Conservation (phyloP, 2,888 invertebrate genomes). For the Malachius bipustulatus region DNA sequence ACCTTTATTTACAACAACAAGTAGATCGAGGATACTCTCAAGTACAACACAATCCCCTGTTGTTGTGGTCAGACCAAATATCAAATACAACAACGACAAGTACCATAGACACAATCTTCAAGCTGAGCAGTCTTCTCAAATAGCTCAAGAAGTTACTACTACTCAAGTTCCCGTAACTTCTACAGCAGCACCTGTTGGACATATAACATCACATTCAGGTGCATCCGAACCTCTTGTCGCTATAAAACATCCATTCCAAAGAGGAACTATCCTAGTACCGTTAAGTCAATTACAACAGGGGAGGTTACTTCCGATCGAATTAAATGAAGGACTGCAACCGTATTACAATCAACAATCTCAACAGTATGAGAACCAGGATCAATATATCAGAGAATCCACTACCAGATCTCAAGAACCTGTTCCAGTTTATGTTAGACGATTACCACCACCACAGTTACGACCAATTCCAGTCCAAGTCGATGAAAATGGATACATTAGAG, state of each 20-base stretch:
- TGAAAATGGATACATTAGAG: conserved; percentile 31
- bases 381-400: conserved; percentile 25
- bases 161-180: conserved; percentile 42
- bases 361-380: conserved; percentile 22
- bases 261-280: conserved; percentile 32
- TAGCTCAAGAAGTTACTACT: conserved; percentile 31
- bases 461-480: conserved; percentile 34
- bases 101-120: conserved; percentile 21
- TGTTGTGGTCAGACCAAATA: conserved; percentile 24
- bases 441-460: conserved; percentile 23
- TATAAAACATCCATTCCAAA: conserved; percentile 37
- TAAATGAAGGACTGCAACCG: conserved; percentile 17
- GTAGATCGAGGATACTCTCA: conserved; percentile 45
- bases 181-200: conserved; percentile 43
- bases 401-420: conserved; percentile 30
- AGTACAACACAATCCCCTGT: conserved; percentile 30
- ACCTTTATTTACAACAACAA: conserved; percentile 56
- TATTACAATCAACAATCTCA: conserved; percentile 17
- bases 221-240: conserved; percentile 33
- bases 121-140: conserved; percentile 22
- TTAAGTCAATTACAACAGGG: conserved; percentile 28
- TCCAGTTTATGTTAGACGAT: conserved; percentile 22
- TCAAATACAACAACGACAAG: conserved; percentile 17
- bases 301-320: conserved; percentile 21
- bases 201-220: conserved; percentile 37